Evolutionary conservation across 2,113 vertebrate species (phyloP), one percentile per base, ranked within the genome.

Genomic region (Larimichthys polyactis): DNA sequence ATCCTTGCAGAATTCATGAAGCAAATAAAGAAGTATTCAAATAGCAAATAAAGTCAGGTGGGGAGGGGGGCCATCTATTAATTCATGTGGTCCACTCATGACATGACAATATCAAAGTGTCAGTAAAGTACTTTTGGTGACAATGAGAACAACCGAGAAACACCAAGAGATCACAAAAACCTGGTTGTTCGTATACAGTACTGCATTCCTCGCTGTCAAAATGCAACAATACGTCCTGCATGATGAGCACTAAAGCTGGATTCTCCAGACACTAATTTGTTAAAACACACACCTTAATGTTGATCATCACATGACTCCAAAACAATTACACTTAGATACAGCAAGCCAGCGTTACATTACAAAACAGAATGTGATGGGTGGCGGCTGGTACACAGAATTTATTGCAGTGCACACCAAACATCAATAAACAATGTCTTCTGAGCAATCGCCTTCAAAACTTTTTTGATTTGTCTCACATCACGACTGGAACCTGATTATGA

Each of bases 351-450:
- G 87, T 92, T 89, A 93, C 88, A 70, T 86, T 90, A 92, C 87
- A 82, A 84, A 90, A 94, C 92, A 92, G 86, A 85, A 84, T 87
- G 90, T 93, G 90, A 90, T 87, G 89, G 84, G 86, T 88, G 84
- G 92, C 83, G 89, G 91, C 91, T 91, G 89, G 94, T 95, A 94
- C 96, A 91, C 91, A 89, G 86, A 91, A 93, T 94, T 96, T 96
- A 99, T 99, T 99, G 97, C 97, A 97, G 95, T 95, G 96, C 96
- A 98, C 96, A 97, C 95, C 96, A 95, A 95, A 96, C 95, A 95
- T 94, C 88, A 86, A 94, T 83, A 84, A 90, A 92, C 91, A 88
- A 88, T 73, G 83, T 82, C 81, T 87, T 88, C 71, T 75, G 84
- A 90, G 74, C 88, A 72, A 75, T 83, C 59, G 63, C 70, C 89